phyloP scores from a whole-genome alignment of 1,140 invertebrate species.

The Cherax quadricarinatus region DNA sequence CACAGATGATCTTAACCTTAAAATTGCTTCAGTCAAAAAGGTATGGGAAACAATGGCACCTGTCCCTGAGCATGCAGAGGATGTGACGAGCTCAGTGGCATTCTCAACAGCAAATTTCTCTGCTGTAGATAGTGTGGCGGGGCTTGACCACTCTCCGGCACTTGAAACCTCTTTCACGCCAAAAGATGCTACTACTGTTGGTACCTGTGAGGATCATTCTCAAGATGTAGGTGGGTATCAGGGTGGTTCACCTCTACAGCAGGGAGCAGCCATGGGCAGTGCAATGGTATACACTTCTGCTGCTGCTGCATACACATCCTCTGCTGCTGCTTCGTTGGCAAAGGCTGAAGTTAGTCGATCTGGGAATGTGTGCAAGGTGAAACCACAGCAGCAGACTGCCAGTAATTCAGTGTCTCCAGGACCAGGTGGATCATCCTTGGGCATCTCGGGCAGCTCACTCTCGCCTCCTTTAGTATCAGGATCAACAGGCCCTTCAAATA shows the following conservation, averaged over 20 bases:
- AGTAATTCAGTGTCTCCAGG: conserved; percentile 76
- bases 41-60: conserved; percentile 86
- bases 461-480: conserved; percentile 74
- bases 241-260: conserved; percentile 64
- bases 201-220: conserved; percentile 67
- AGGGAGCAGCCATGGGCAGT: conserved; percentile 57
- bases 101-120: conserved; percentile 77
- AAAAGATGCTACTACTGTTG: conserved; percentile 67
- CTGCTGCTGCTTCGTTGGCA: conserved; percentile 64
- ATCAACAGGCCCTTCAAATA: conserved; percentile 74
- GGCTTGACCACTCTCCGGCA: conserved; percentile 71
- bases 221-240: conserved; percentile 73
- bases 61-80: conserved; percentile 83
- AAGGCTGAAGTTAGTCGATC: conserved; percentile 70
- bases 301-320: conserved; percentile 75
- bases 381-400: conserved; percentile 84
- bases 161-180: conserved; percentile 68
- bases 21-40: conserved; percentile 94
- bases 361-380: conserved; percentile 86
- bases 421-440: conserved; percentile 79
- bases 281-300: conserved; percentile 68
- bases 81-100: conserved; percentile 77
- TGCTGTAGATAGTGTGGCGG: conserved; percentile 73
- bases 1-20: conserved; percentile 92
- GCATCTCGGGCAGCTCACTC: conserved; percentile 78